These are phyloP conservation scores for Leucophenga montana DNA, from an alignment of 2,888 invertebrate species.

Conservation along the genomic window DNA sequence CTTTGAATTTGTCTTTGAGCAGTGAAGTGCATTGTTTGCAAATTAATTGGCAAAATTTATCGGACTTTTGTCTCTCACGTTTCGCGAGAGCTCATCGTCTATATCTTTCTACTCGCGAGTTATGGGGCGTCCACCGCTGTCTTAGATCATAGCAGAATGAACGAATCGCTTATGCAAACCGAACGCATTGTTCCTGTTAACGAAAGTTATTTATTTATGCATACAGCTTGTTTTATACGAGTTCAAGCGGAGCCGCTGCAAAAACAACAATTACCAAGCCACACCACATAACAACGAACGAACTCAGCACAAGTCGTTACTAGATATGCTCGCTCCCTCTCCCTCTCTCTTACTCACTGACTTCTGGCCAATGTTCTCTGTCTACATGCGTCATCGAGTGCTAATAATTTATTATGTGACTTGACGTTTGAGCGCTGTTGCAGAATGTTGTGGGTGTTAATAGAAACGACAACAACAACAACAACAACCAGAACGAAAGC, in stretches of 20 bases:
- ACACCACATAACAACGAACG: conserved; percentile 1
- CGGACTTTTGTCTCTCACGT: too few relatives aligned
- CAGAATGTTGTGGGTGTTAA: not conserved
- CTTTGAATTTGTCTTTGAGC: too few relatives aligned
- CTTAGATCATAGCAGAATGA: too few relatives aligned
- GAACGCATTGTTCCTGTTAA: conserved; percentile 46
- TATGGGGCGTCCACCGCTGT: too few relatives aligned
- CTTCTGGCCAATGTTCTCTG: not conserved
- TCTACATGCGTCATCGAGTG: conserved; percentile 65
- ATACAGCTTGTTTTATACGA: conserved; percentile 49
- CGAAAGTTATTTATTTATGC: conserved; percentile 66
- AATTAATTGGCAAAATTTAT: too few relatives aligned
- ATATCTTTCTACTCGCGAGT: too few relatives aligned
- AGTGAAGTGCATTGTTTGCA: too few relatives aligned
- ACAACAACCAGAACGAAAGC: conserved; percentile 24
- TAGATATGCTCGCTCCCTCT: not conserved
- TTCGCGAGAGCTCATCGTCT: too few relatives aligned
- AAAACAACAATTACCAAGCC: conserved; percentile 7
- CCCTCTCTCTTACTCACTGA: not conserved
- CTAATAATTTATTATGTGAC: conserved; percentile 66
- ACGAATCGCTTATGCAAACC: not conserved
- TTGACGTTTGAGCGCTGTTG: conserved; percentile 45
- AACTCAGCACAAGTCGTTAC: not conserved
- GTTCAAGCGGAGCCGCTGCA: conserved; percentile 49
- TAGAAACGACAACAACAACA: conserved; percentile 2